Base-by-base conservation (phyloP, 2,113 vertebrate species). In the Periophthalmus modestus region DNA sequence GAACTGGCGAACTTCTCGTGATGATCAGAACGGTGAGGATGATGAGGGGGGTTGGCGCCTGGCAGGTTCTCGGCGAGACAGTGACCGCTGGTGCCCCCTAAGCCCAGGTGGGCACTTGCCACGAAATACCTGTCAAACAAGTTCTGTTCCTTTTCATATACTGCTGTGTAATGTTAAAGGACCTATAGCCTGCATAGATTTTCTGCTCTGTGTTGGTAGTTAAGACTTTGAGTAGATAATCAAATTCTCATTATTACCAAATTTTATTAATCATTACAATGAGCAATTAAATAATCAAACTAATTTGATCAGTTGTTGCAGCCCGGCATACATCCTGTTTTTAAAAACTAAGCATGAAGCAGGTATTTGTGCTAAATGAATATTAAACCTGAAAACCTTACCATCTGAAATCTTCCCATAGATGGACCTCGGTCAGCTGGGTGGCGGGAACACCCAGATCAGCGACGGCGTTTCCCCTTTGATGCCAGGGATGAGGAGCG, bases 21-120 rank as follows among this genome's bases (percentile, higher is more conserved):
- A 99, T 74, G 96, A 98, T 68, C 95, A 96, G 80, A 98, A 97
- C 18, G 98, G 98, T 85, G 97, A 99, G 91, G 96, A 97, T 65
- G 95, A 97, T 85, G 96, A 98, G 66, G 95, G 95, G 91, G 95
- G 94, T 70, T 96, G 96, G 97, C 87, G 94, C 66, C 90, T 95
- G 77, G 94, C 95, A 23, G 96, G 96, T 63, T 94, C 94, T 43
- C 94, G 95, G 24, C 89, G 95, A 82, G 96, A 98, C 34, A 93
- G 93, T 63, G 96, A 98, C 61, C 93, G 96, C 81, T 98, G 97
- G 96, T 95, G 96, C 19, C 95, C 95, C 54, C 95, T 95, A 54
- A 97, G 96, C 87, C 97, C 97, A 95, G 96, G 96, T 97, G 85
- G 94, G 94, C 80, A 75, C 34, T 76, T 78, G 78, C 66, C 19